phyloP scores from a whole-genome alignment of 53 echinoderm and acorn worm genomes.

The Henricia sp. region DNA sequence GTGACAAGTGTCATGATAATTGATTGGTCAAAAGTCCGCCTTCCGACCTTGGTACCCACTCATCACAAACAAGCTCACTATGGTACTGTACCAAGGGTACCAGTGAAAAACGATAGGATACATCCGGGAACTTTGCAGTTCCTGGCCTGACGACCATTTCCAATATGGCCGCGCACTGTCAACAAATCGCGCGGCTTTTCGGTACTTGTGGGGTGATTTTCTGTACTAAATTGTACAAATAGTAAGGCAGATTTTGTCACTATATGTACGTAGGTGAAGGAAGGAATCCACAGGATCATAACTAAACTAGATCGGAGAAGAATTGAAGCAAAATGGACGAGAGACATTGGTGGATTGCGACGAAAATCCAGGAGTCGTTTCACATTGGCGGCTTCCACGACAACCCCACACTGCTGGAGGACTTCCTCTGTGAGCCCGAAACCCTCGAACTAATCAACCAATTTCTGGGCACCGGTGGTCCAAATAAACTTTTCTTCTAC shows the following conservation, averaged over 20 bases:
- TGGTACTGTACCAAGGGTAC: constrained; percentile 1
- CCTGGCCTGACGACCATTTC: constrained; percentile 70
- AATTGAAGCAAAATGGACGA: constrained; percentile 82
- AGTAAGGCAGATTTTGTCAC: not conserved
- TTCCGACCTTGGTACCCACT: not conserved
- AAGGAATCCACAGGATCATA: not conserved
- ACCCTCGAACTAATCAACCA: constrained; percentile 97
- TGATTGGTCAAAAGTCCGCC: constrained; percentile 38
- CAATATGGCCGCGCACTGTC: constrained; percentile 90
- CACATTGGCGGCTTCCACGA: constrained; percentile 98
- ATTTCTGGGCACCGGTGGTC: constrained; percentile 90
- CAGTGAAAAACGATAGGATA: not conserved
- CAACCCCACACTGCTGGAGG: constrained; percentile 94
- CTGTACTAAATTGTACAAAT: not conserved
- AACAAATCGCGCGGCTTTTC: constrained; percentile 39
- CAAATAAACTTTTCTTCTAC: constrained; percentile 98
- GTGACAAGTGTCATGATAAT: not conserved
- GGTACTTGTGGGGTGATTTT: not conserved
- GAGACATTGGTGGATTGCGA: constrained; percentile 99
- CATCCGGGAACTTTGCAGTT: constrained; percentile 55
- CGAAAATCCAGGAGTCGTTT: constrained; percentile 99
- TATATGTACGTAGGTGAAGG: not conserved
- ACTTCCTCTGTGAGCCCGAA: constrained; percentile 87
- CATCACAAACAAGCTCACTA: not conserved
- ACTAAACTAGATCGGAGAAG: not conserved